Evolutionary conservation across 1,140 invertebrate genomes (phyloP).

Genomic region (Papilio polyxenes): DNA sequence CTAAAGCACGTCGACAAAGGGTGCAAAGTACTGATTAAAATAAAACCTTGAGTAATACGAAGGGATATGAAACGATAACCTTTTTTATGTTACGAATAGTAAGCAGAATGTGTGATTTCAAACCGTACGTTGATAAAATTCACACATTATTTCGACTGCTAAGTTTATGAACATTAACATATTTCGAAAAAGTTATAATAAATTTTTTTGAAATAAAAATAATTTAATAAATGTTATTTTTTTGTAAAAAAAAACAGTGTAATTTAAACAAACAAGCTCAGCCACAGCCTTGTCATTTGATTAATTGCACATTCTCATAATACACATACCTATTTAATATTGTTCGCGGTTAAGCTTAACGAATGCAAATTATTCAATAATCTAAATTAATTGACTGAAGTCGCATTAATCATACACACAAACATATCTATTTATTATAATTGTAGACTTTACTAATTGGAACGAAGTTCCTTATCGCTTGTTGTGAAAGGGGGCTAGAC

Average conservation of each 20-base stretch:
- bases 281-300: not conserved
- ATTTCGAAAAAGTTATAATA: not conserved
- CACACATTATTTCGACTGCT: not conserved
- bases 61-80: not conserved
- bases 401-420: not conserved
- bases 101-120: not conserved
- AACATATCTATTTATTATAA: not conserved
- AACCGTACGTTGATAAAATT: not conserved
- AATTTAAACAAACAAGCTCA: conserved; percentile 4
- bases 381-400: not conserved
- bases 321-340: not conserved
- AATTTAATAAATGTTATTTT: not conserved
- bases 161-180: no score
- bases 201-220: not conserved
- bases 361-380: conserved; percentile 17
- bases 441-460: not conserved
- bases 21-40: conserved; percentile 23
- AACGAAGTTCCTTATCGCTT: no score
- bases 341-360: not conserved
- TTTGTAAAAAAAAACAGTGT: not conserved
- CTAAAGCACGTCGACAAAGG: conserved; percentile 14
- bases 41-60: conserved; percentile 5
- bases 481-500: no score
- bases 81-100: not conserved
- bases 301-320: conserved; percentile 2